Percentiles rank a stretch among this genome's conserved stretches.
phyloP scores from a whole-genome alignment of 2,113 vertebrate genomes.

The Glaucidium brasilianum region DNA sequence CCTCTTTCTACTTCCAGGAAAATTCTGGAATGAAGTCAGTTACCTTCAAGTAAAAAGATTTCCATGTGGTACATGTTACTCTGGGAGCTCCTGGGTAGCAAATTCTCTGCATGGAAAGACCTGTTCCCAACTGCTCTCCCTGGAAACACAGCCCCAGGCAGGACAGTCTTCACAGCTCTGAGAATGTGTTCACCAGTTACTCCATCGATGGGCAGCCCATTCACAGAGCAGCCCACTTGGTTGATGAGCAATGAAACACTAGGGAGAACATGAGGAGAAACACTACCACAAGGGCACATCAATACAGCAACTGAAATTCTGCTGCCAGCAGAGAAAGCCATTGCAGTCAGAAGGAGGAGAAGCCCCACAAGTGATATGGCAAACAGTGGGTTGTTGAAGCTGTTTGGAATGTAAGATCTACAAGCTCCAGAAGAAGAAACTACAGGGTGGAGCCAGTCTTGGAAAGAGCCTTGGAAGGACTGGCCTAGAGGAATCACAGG shows the following conservation, averaged over 20 bases:
- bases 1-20: not conserved
- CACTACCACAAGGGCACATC: too few species aligned
- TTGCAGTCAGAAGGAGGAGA: not conserved
- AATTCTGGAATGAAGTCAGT: not conserved
- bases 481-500: not conserved
- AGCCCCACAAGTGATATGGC: accelerated
- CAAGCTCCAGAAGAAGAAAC: not conserved
- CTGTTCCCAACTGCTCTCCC: not conserved
- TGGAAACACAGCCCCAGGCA: not conserved
- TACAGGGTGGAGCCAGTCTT: not conserved
- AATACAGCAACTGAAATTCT: not conserved
- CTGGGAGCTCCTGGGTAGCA: not conserved
- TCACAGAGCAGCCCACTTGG: not conserved
- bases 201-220: too few species aligned
- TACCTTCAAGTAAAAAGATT: not conserved
- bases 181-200: not conserved
- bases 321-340: not conserved
- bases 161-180: not conserved
- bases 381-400: not conserved
- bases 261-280: not conserved
- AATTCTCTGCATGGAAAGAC: not conserved
- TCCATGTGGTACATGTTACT: not conserved
- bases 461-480: not conserved
- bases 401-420: not conserved
- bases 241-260: not conserved